Percentiles rank a stretch among this genome's conserved stretches.
phyloP scores from a whole-genome alignment of 2,888 invertebrate species.

The Drosophila pegasa region DNA sequence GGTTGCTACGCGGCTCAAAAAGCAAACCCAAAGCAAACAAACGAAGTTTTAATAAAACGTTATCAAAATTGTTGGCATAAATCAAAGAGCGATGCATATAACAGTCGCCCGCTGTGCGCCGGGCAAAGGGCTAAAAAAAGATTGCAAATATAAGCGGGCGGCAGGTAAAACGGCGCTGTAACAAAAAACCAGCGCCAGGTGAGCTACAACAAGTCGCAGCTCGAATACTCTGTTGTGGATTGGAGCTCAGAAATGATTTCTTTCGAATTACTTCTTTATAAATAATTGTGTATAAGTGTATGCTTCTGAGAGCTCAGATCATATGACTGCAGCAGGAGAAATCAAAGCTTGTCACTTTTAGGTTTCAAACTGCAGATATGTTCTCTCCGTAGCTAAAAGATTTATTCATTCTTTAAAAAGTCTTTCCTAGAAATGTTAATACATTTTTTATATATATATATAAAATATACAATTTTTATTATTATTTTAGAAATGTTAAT shows the following conservation, averaged over 20 bases:
- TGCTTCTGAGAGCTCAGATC: no score
- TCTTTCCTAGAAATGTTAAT: no score
- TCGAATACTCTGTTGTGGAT: background rate
- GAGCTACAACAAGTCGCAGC: background rate
- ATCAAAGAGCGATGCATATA: conserved; percentile 43
- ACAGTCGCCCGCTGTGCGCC: background rate
- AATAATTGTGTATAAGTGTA: no score
- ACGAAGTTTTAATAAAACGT: conserved; percentile 63
- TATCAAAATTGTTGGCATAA: conserved; percentile 64
- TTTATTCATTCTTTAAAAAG: no score
- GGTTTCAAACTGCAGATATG: no score
- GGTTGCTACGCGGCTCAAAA: background rate
- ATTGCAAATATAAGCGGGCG: background rate
- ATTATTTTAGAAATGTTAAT: no score
- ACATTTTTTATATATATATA: no score
- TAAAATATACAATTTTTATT: no score
- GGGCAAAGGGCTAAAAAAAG: background rate
- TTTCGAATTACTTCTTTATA: no score
- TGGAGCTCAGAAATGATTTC: background rate
- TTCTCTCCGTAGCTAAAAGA: no score
- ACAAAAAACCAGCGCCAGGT: background rate
- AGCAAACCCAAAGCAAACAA: conserved; percentile 25
- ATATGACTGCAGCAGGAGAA: no score
- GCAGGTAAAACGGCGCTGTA: background rate
- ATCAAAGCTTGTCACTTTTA: no score